These are phyloP conservation scores for Griposia aprilina DNA, from an alignment of 2,888 invertebrate genomes.

Conservation along the genomic window DNA sequence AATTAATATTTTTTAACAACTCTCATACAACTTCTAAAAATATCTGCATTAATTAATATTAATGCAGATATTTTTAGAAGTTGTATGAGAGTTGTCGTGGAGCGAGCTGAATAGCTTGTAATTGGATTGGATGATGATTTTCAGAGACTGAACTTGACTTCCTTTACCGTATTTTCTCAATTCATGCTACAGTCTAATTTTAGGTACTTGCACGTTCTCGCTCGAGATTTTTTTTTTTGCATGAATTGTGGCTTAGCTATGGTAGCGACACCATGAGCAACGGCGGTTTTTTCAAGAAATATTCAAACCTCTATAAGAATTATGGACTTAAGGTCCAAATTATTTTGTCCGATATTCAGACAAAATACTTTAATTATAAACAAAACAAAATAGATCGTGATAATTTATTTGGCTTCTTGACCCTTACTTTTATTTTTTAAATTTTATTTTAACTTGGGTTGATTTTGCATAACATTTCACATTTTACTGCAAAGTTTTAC, in stretches of 20 bases:
- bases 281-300: neutral
- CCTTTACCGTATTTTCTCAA: neutral
- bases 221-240: neutral
- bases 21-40: too few species aligned
- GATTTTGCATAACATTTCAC: neutral
- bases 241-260: neutral
- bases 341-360: neutral
- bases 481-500: slow-evolving; percentile 11
- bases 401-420: neutral
- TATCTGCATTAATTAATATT: too few species aligned
- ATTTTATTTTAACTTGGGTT: neutral
- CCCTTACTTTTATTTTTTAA: neutral
- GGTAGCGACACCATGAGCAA: neutral
- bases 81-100: neutral
- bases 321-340: neutral
- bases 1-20: too few species aligned
- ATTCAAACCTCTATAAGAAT: neutral
- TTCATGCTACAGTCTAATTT: neutral
- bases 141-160: neutral
- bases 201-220: neutral
- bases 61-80: neutral
- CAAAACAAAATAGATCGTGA: neutral
- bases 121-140: neutral
- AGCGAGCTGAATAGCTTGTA: neutral
- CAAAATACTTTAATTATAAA: neutral